These are phyloP conservation scores for Notodonta dromedarius DNA, from an alignment of 2,888 invertebrate species.

Conservation along the genomic window DNA sequence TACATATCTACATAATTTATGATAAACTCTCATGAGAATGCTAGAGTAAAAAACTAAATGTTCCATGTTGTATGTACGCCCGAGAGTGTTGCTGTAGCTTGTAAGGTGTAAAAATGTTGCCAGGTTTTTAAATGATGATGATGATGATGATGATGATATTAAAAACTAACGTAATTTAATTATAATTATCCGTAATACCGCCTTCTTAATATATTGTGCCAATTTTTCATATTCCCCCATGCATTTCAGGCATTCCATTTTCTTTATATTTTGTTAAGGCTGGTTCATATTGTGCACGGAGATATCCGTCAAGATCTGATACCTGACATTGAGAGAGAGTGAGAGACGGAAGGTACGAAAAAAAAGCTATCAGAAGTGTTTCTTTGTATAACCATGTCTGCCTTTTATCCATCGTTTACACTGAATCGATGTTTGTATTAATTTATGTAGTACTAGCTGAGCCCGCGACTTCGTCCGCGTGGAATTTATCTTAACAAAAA, in stretches of 20 bases:
- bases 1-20: constrained; percentile 3
- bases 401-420: too few species aligned
- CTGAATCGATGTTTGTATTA: too few species aligned
- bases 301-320: too few species aligned
- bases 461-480: too few species aligned
- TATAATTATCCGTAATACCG: constrained; percentile 48
- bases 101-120: constrained; percentile 65
- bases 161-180: constrained; percentile 32
- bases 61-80: constrained; percentile 64
- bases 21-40: constrained; percentile 23
- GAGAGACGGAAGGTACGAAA: too few species aligned
- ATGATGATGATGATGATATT: constrained; percentile 31
- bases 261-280: constrained; percentile 10
- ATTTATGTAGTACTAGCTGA: too few species aligned
- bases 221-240: constrained; percentile 58
- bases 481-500: too few species aligned
- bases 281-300: constrained; percentile 18
- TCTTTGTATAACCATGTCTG: too few species aligned
- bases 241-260: constrained; percentile 59
- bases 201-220: constrained; percentile 65
- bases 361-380: too few species aligned
- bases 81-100: constrained; percentile 54
- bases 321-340: too few species aligned
- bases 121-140: constrained; percentile 48
- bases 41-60: constrained; percentile 45